Evolutionary conservation across 92 coral and sea anemone species (phyloP), one percentile per base, ranked within the genome.

Genomic region (Epizoanthus ramosus): DNA sequence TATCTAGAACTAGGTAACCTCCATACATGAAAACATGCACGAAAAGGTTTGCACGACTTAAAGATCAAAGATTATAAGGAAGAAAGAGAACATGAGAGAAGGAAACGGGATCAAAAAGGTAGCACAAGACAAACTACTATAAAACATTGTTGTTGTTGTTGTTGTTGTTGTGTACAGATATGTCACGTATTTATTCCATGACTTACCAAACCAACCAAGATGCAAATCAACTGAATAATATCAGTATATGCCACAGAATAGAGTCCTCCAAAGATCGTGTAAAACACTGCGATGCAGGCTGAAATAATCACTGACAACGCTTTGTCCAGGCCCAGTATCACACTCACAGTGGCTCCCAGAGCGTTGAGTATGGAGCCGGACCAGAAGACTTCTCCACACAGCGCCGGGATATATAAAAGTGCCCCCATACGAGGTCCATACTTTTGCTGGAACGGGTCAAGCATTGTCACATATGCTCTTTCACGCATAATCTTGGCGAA

Each of bases 201-300:
- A 28, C 89, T 73, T 73, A 86, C 89, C 89, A 86, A 68, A 16
- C 89, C 89, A 13, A 86, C 52, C 67, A 86, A 79, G 45, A 86
- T 86, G 31, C 89, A 86, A 2, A 86, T 74, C 53, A 86, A 53
- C 19, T 86, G 89, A 23, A 86, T 84, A 57, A 86, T 64, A 21
- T 86, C 89, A 7, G 89, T 86, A 75, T 86, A 86, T 5, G 86
- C 89, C 6, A 86, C 89, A 33, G 89, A 80, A 73, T 86, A 86
- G 10, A 86, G 82, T 8, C 89, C 89, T 64, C 89, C 89, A 43
- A 80, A 73, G 52, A 86, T 73, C n/a, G 89, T 86, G 82, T 86
- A 86, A 80, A 72, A 50, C 31, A 86, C 82, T 0, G 89, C 89
- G 22, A 86, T 86, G 15, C 85, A 79, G 22, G 85, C 89, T 17